Conservation (phyloP, 2,888 invertebrate genomes). For the Ceraclea dissimilis region DNA sequence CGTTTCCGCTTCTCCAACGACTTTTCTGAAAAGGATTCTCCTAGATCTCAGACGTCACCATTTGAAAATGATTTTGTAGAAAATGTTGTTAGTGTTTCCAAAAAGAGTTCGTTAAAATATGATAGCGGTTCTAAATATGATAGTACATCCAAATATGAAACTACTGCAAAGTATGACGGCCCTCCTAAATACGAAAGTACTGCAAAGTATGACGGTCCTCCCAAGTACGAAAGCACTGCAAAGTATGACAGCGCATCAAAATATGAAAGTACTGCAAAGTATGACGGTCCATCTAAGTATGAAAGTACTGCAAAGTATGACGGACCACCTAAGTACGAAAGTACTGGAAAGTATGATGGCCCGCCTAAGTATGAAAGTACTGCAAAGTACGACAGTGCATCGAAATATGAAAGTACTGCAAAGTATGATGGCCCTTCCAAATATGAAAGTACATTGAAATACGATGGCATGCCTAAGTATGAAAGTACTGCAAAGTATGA, state of each 20-base stretch:
- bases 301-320: constrained; percentile 24
- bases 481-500: constrained; percentile 13
- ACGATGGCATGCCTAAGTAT: neutral
- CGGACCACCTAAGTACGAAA: too few species aligned
- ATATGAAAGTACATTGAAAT: neutral
- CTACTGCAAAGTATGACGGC: neutral
- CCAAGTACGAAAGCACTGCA: too few species aligned
- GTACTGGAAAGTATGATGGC: too few species aligned
- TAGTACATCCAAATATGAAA: neutral
- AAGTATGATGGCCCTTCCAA: neutral
- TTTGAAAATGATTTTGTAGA: constrained; percentile 56
- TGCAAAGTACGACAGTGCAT: too few species aligned
- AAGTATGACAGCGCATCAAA: constrained; percentile 23
- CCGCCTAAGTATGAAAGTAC: too few species aligned
- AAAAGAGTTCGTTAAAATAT: constrained; percentile 33
- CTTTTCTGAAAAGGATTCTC: constrained; percentile 45
- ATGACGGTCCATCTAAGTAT: constrained; percentile 28
- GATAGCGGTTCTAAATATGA: constrained; percentile 30
- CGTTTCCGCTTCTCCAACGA: constrained; percentile 54
- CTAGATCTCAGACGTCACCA: constrained; percentile 44
- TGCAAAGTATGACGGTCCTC: constrained; percentile 21
- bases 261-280: constrained; percentile 30
- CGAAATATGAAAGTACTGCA: too few species aligned
- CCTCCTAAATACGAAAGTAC: constrained; percentile 30
- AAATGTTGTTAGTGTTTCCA: constrained; percentile 24